Evolutionary conservation across 37 sponge, comb jelly and placozoan species (phyloP), one percentile per base, ranked within the genome.

Genomic region (Dysidea cf. avara): DNA sequence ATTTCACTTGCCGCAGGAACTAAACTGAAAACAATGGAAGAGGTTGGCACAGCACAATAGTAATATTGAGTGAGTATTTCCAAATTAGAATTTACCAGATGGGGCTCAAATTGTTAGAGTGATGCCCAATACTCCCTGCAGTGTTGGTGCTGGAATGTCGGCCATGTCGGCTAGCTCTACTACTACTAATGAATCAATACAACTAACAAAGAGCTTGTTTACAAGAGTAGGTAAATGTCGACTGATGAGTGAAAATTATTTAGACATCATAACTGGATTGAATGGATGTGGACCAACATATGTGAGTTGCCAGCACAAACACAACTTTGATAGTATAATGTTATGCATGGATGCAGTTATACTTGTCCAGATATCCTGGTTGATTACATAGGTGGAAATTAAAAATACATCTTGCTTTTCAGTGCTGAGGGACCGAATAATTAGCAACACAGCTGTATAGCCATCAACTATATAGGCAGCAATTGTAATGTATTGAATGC

Each of bases 41-140:
- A 88, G 91, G 98, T 93, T 29, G 53, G 13, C 32, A 32, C 13
- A 12, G 37, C n/a, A n/a, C n/a, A n/a, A n/a, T n/a, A n/a, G n/a
- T n/a, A n/a, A n/a, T n/a, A n/a, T n/a, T n/a, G n/a, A n/a, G n/a
- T n/a, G n/a, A n/a, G n/a, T 20, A 60, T 31, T 39, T 70, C n/a
- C 17, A 43, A 7, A 48, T 13, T 53, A 92, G 93, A 76, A 76
- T 43, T 74, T 83, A 24, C 85, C 94, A 2, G 52, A 61, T 0
- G 72, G 70, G 20, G 76, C 81, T 5, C 61, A 59, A 72, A 80
- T 86, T 58, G 81, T 89, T 9, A 78, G 99, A 2, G 83, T 75
- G 25, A 98, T 98, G 99, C 90, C 96, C 76, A 98, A 98, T 65
- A 98, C 99, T 29, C 90, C 96, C 14, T 85, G 83, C 3, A 51